Base-by-base conservation (phyloP, 1,140 invertebrate species). In the Wasmannia auropunctata region DNA sequence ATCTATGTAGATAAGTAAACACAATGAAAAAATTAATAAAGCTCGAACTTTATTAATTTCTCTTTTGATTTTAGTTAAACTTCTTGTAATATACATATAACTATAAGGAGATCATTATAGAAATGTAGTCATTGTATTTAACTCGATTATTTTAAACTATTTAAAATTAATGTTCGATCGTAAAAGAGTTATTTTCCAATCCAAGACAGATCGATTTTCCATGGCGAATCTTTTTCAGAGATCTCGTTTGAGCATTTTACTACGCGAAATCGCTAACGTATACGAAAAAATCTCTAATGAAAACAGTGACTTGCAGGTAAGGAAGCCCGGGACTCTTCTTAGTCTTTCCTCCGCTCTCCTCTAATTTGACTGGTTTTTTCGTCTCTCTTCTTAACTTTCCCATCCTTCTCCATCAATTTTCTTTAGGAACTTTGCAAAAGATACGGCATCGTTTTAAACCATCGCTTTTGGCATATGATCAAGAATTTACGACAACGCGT, bases 251-350 rank as follows among this genome's bases (percentile, higher is more conserved):
- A 40, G 22, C 37, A 28, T 28, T 58, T 25, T 31, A 14, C 56
- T 25, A 25, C 14, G 72, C 25, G 22, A 77, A 46, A 25, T 37
- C 37, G 40, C 28, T 43, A 46, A 60, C 60, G 40, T 43, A 16
- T 25, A 46, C 60, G 60, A 63, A 79, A 79, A 65, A 79, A 67
- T 84, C 63, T 69, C 54, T 87, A 84, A 87, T 87, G 79, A 87
- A 87, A 87, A 87, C 69, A 62, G 69, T 87, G 79, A 70, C 79
- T 83, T 56, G 69, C 79, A 65, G 72, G 60, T 65, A 72, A n/a
- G 67, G 14, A 22, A 43, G 84, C 43, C 31, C 54, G 40, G 4
- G 2, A n/a, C 46, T 43, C 34, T 37, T 81, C 46, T 58, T 7
- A 34, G 16, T 19, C n/a, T 80, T 58, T 58, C 40, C 34, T 67